Evolutionary conservation across 2,113 vertebrate genomes (phyloP), one percentile per base, ranked within the genome.

Genomic region (Lasiurus cinereus): DNA sequence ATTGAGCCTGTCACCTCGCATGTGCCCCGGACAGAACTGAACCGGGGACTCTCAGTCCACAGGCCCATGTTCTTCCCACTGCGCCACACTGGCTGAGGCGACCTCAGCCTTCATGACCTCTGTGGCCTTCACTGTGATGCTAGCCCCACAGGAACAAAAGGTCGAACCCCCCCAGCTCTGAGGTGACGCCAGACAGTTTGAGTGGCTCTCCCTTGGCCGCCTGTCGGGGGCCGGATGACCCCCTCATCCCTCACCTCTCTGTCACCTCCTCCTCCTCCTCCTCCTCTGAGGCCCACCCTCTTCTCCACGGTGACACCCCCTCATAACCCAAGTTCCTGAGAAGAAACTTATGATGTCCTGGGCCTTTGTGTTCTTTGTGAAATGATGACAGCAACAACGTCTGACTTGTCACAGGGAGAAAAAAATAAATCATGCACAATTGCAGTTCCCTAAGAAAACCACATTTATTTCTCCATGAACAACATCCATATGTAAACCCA

Each of bases 361-460:
- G 5, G 15, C 18, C 50, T 83, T 70, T 91, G 83, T 62, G 77
- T 48, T 85, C 27, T 84, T 83, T 80, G 70, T 27, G 48, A 92
- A 96, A 56, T 78, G 78, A 76, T 10, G 77, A 67, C n/a, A 85
- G 22, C 29, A 93, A 88, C 10, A 93, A 56, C 62, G 19, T 59
- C 62, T 67, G n/a, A 78, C 29, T 33, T 86, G 8, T 48, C 67
- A 85, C 14, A 80, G 8, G 73, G 33, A 31, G 24, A 31, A 67
- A 59, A 21, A n/a, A 31, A 84, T 10, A 78, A 83, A 90, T 1
- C 3, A 52, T 1, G 48, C 21, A 83, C 8, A 66, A 78, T 67
- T 79, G 27, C 62, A 88, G 69, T 59, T 29, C 19, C 36, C 73
- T 88, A 87, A 83, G 36, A 90, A 69, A 83, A 69, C 8, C 56